Base-by-base conservation (phyloP, 2,888 invertebrate species). In the Xestobium rufovillosum region DNA sequence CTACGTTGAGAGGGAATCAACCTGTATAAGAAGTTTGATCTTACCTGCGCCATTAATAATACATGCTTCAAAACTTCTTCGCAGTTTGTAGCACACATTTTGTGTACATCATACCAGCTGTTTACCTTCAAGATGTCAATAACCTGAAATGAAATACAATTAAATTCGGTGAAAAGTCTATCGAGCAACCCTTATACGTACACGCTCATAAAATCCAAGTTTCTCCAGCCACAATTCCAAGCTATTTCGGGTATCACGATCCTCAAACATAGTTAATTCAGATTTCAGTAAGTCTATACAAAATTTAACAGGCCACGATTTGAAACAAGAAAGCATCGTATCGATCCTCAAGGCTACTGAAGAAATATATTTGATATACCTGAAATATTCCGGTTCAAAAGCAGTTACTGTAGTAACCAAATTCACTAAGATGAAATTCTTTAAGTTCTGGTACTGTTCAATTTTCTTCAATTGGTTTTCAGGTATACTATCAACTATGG, bases 131-230 rank as follows among this genome's bases (percentile, higher is more conserved):
- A n/a, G n/a, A n/a, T n/a, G n/a, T n/a, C n/a, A n/a, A n/a, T n/a
- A n/a, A n/a, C n/a, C n/a, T n/a, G n/a, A n/a, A n/a, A n/a, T n/a
- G n/a, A n/a, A n/a, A n/a, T n/a, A n/a, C n/a, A n/a, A n/a, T n/a
- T n/a, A n/a, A n/a, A n/a, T n/a, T n/a, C n/a, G n/a, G n/a, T n/a
- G n/a, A n/a, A n/a, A n/a, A n/a, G n/a, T n/a, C n/a, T n/a, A n/a
- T n/a, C n/a, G n/a, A n/a, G n/a, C n/a, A n/a, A n/a, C n/a, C n/a
- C n/a, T n/a, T n/a, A n/a, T 17, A 49, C 52, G 48, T 65, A 76
- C 76, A 69, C 73, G 68, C 39, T 78, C 73, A 54, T 79, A 80
- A 2, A 81, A 62, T 30, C 73, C 71, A 49, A 82, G 76, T 51
- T 75, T 73, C n/a, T 70, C 59, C 42, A 76, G 67, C 68, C 76